Evolutionary conservation across 2,113 vertebrate species (phyloP), one percentile per base, ranked within the genome.

Genomic region (Trematomus loennbergii): DNA sequence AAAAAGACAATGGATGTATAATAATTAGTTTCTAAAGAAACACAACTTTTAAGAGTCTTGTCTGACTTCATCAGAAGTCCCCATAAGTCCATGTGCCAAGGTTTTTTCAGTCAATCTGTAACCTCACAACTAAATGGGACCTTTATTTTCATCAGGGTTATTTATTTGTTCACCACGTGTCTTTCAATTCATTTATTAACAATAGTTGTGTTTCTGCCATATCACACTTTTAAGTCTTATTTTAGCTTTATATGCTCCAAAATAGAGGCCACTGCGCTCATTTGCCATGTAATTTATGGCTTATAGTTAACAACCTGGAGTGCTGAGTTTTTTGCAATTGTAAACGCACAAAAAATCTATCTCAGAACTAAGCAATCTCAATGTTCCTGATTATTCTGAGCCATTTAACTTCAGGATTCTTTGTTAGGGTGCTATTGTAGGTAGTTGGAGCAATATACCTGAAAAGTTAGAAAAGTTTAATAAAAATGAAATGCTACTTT

Each of bases 161-260:
- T 88, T 88, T 90, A 78, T 86, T 86, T 12, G 75, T 87, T 91
- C 78, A 90, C 69, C 22, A 64, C 43, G 79, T 91, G 85, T 91
- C 83, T 90, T 84, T 92, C 54, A 78, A 43, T 81, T 48, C 45
- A 78, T 86, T 69, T 64, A 75, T 65, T 59, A 62, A 79, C 64
- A 69, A 53, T 17, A 54, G 52, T 71, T 78, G 54, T 46, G 43
- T 60, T 46, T 2, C 45, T 59, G 54, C 69, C 29, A 15, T 77
- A 53, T 69, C 66, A 76, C 55, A 55, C 40, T 84, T 84, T 68
- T 16, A 50, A 33, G n/a, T 68, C 15, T 40, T 57, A 17, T 45
- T 65, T 83, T 49, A 72, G 52, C 29, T 20, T 80, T 68, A 9
- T 69, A 63, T 3, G 33, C n/a, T 74, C 13, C 48, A 45, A 78